A percentile compares a stretch with the other conserved stretches of the same genome.
phyloP scores from a whole-genome alignment of 2,797 vertebrate genomes.

The Graptemys geographica region DNA sequence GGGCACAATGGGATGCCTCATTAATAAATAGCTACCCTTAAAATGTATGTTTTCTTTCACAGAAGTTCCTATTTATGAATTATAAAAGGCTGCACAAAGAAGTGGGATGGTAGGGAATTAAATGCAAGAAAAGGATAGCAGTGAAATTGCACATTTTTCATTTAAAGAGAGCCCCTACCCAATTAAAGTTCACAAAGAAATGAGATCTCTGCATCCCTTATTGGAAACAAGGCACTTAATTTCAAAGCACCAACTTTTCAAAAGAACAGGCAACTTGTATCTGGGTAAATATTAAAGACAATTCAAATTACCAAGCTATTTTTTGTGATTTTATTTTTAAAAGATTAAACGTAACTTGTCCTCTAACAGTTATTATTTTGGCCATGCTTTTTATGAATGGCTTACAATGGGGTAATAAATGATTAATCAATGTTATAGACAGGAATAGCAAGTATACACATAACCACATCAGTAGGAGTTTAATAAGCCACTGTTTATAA shows the following conservation, averaged over 20 bases:
- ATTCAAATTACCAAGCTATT: not conserved
- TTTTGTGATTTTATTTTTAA: no score
- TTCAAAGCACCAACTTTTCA: not conserved
- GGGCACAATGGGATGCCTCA: not conserved
- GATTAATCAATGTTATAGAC: no score
- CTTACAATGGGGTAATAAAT: no score
- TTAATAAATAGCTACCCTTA: not conserved
- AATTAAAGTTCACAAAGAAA: not conserved
- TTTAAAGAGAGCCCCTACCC: not conserved
- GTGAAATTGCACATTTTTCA: not conserved
- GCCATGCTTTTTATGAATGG: no score
- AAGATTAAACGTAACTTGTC: no score
- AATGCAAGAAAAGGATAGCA: not conserved
- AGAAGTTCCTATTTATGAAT: not conserved
- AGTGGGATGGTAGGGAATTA: not conserved
- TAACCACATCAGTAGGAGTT: no score
- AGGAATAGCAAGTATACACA: no score
- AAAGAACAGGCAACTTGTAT: not conserved
- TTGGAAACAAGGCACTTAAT: not conserved
- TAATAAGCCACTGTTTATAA: no score
- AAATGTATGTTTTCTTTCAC: not conserved
- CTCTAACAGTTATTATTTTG: no score
- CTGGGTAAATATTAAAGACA: not conserved
- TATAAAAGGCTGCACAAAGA: not conserved
- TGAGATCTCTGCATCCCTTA: not conserved